Conservation (phyloP, 2,113 vertebrate genomes). For the Dendropsophus ebraccatus region DNA sequence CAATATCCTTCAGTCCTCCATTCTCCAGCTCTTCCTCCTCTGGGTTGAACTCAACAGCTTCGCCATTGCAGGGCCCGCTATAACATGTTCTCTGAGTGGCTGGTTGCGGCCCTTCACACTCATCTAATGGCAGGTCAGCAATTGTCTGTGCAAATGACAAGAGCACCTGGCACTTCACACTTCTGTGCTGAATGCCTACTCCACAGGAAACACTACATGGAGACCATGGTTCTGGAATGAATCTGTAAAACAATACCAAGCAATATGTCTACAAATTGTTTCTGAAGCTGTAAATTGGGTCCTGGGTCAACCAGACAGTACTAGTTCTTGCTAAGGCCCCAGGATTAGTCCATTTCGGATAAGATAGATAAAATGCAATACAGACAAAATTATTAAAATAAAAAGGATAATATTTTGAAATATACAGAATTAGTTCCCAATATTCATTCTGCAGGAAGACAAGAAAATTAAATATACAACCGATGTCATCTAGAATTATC, state of each 20-base stretch:
- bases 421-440: too few relatives aligned
- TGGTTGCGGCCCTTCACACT: constrained; percentile 89
- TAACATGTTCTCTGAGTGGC: constrained; percentile 82
- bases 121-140: constrained; percentile 88
- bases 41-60: constrained; percentile 62
- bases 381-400: not conserved
- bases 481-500: too few relatives aligned
- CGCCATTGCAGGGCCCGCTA: constrained; percentile 79
- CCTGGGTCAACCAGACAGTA: too few relatives aligned
- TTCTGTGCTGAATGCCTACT: constrained; percentile 81
- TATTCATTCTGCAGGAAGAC: too few relatives aligned
- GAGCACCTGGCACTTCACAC: constrained; percentile 89
- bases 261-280: not conserved
- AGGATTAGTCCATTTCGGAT: not conserved
- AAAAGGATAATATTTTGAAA: too few relatives aligned
- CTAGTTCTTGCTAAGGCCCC: not conserved
- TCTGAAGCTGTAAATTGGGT: not conserved
- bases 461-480: too few relatives aligned
- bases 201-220: constrained; percentile 90
- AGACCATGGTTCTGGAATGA: constrained; percentile 90
- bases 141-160: constrained; percentile 94
- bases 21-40: constrained; percentile 66
- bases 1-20: constrained; percentile 69
- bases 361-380: not conserved
- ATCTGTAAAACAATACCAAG: constrained; percentile 74